Evolutionary conservation across 2,113 vertebrate genomes (phyloP), one percentile per base, ranked within the genome.

Genomic region (Eubucco bourcierii): DNA sequence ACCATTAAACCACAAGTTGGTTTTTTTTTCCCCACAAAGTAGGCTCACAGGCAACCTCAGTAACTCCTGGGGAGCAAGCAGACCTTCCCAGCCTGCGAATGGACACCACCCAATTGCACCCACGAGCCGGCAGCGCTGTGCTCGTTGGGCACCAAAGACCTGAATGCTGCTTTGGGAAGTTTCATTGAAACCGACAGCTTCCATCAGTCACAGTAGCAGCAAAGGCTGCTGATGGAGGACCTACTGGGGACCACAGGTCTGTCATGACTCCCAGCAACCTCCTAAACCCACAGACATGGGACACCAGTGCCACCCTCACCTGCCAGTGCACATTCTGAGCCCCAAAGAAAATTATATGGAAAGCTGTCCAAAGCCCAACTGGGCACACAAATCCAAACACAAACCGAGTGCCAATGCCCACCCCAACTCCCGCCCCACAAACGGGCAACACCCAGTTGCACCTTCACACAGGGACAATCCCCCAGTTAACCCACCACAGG

Each of bases 71-170:
- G 4, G 58, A 33, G 63, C 0, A 0, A 78, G 4, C 8, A 34
- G 77, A 64, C 6, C 27, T 12, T 41, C 33, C 28, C 84, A 53
- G 64, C 28, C 39, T 3, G 10, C 33, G 15, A 4, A 16, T 2
- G 34, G 59, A 1, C 34, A 0, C 1, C 0, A 14, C 71, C 47
- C 15, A 2, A 10, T 17, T 0, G 0, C 4, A 21, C 1, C 31
- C 78, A 20, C 1, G 0, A 1, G 16, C 50, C 7, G 0, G 2
- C 15, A 34, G 55, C 14, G 0, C 80, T 2, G 0, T 19, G 16
- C 6, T 56, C 84, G 5, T 0, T 12, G 0, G n/a, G 12, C 11
- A 0, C 9, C 8, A 25, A 0, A 1, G 23, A 33, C 61, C 59
- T 29, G 4, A 13, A 17, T 0, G 9, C 12, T 0, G 8, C 0